A percentile compares a stretch with the other conserved stretches of the same genome.
Conservation (phyloP, 2,113 vertebrate species). For the Kryptolebias marmoratus region DNA sequence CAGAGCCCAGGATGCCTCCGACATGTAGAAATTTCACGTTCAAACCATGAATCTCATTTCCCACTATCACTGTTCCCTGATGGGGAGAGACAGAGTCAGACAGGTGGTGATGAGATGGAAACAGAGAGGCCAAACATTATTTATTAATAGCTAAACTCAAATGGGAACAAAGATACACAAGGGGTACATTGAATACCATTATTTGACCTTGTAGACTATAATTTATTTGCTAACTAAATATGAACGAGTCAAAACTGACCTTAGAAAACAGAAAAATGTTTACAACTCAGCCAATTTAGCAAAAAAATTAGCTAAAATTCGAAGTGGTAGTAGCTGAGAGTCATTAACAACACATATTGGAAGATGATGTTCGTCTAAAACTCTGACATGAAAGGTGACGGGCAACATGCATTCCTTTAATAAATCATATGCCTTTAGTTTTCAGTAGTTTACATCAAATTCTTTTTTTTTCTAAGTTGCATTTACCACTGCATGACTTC, state of each 20-base stretch:
- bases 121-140: slow-evolving; percentile 32
- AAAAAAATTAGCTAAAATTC: too few relatives aligned
- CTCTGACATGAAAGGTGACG: too few relatives aligned
- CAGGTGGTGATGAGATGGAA: slow-evolving; percentile 17
- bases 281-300: too few relatives aligned
- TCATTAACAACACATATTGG: too few relatives aligned
- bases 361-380: too few relatives aligned
- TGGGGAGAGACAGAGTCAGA: slow-evolving; percentile 6
- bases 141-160: slow-evolving; percentile 24
- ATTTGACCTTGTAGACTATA: not conserved
- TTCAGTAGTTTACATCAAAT: too few relatives aligned
- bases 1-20: slow-evolving; percentile 89
- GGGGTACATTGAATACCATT: not conserved
- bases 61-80: slow-evolving; percentile 92
- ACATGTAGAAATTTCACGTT: slow-evolving; percentile 96
- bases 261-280: too few relatives aligned
- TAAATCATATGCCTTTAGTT: too few relatives aligned
- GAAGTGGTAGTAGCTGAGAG: too few relatives aligned
- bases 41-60: slow-evolving; percentile 93
- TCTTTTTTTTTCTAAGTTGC: too few relatives aligned
- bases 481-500: too few relatives aligned
- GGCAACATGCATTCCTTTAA: too few relatives aligned
- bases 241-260: not conserved
- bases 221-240: not conserved
- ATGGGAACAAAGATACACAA: slow-evolving; percentile 4